A percentile compares a stretch with the other conserved stretches of the same genome.
phyloP scores from a whole-genome alignment of 2,888 invertebrate species.

The Lucinisca nassula region DNA sequence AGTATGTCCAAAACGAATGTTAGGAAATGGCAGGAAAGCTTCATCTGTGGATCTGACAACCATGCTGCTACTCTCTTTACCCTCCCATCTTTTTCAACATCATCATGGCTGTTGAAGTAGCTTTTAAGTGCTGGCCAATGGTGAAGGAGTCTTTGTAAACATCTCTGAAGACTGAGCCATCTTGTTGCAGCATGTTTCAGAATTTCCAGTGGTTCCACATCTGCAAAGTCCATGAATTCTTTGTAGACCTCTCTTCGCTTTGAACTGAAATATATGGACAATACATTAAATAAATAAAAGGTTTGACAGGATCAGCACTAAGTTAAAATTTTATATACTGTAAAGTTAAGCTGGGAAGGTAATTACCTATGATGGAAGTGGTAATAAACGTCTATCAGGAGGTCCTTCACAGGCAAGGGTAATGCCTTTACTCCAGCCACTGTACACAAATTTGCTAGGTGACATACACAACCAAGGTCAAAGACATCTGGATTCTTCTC shows the following conservation, averaged over 20 bases:
- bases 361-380: too few relatives aligned
- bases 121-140: slow-evolving; percentile 31
- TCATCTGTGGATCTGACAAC: not conserved
- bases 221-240: slow-evolving; percentile 22
- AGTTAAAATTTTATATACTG: too few relatives aligned
- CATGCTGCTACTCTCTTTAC: slow-evolving; percentile 8
- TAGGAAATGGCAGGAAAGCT: slow-evolving; percentile 28
- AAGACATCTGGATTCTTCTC: too few relatives aligned
- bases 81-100: slow-evolving; percentile 27
- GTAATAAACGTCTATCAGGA: too few relatives aligned
- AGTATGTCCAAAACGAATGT: not conserved
- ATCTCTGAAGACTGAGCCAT: slow-evolving; percentile 19
- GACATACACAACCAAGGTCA: too few relatives aligned
- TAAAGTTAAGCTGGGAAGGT: too few relatives aligned
- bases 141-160: slow-evolving; percentile 15
- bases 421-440: too few relatives aligned
- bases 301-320: too few relatives aligned
- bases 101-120: slow-evolving; percentile 44
- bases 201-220: slow-evolving; percentile 28
- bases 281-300: too few relatives aligned
- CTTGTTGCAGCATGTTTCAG: slow-evolving; percentile 44
- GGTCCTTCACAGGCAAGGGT: too few relatives aligned
- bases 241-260: slow-evolving; percentile 40
- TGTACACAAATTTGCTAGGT: too few relatives aligned
- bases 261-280: slow-evolving; percentile 20